phyloP scores from a whole-genome alignment of 2,113 vertebrate genomes.

The Menura novaehollandiae region DNA sequence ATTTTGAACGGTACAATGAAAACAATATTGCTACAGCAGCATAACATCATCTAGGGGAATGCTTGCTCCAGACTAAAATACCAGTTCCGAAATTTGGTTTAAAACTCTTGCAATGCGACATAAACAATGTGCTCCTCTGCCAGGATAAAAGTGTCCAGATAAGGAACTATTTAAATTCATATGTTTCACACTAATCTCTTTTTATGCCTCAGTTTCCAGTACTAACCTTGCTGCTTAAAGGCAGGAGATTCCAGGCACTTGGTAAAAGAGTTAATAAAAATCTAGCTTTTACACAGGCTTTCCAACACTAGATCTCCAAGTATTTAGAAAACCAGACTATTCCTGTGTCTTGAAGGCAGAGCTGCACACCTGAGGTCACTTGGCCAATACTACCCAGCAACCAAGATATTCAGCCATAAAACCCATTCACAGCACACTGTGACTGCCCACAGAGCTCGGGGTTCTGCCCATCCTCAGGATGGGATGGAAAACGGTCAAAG shows the following conservation, averaged over 20 bases:
- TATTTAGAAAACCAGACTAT: neutral
- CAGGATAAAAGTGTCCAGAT: neutral
- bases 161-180: neutral
- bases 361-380: neutral
- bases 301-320: neutral
- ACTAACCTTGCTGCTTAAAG: neutral
- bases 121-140: neutral
- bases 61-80: neutral
- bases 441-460: neutral
- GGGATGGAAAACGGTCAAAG: neutral
- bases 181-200: neutral
- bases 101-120: neutral
- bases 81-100: neutral
- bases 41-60: neutral
- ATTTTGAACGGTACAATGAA: neutral
- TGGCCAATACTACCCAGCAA: neutral
- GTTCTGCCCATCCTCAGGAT: neutral
- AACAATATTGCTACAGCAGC: neutral
- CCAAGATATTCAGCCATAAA: neutral
- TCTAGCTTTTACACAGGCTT: neutral
- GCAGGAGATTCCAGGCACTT: neutral
- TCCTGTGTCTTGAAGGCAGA: neutral
- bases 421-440: accelerated
- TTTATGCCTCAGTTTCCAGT: neutral
- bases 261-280: neutral